phyloP scores from a whole-genome alignment of 2,113 vertebrate species.

The Guaruba guarouba region DNA sequence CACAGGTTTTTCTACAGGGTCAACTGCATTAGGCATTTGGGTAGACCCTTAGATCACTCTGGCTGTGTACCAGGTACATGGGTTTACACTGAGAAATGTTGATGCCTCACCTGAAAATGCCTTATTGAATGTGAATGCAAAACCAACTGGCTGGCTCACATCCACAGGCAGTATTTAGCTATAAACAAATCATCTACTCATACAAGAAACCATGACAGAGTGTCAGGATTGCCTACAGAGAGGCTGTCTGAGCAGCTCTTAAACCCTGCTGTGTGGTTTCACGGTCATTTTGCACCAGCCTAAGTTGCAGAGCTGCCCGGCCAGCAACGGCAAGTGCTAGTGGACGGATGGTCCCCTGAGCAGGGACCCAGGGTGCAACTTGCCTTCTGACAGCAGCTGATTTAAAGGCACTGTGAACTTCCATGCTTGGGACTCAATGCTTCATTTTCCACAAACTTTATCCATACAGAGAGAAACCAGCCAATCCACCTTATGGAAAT shows the following conservation, averaged over 20 bases:
- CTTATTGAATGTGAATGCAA: neutral
- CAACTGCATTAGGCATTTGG: neutral
- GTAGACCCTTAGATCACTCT: neutral
- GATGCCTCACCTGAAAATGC: neutral
- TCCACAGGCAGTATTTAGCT: neutral
- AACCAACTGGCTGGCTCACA: neutral
- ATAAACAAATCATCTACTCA: neutral
- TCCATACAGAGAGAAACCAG: neutral
- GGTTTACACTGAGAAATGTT: neutral
- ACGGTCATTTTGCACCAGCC: neutral
- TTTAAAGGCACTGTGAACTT: neutral
- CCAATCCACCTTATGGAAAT: neutral
- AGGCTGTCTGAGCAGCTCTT: neutral
- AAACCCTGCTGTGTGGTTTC: neutral
- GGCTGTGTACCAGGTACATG: neutral
- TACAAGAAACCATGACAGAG: neutral
- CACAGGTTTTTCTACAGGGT: neutral
- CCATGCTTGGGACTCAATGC: neutral
- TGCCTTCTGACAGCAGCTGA: neutral
- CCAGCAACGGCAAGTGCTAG: accelerated
- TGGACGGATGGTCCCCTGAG: neutral
- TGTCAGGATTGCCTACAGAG: neutral
- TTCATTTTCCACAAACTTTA: neutral
- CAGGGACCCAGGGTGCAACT: neutral
- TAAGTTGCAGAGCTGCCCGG: neutral